phyloP scores from a whole-genome alignment of 2,113 vertebrate genomes.

The Phrynocephalus versicolor region DNA sequence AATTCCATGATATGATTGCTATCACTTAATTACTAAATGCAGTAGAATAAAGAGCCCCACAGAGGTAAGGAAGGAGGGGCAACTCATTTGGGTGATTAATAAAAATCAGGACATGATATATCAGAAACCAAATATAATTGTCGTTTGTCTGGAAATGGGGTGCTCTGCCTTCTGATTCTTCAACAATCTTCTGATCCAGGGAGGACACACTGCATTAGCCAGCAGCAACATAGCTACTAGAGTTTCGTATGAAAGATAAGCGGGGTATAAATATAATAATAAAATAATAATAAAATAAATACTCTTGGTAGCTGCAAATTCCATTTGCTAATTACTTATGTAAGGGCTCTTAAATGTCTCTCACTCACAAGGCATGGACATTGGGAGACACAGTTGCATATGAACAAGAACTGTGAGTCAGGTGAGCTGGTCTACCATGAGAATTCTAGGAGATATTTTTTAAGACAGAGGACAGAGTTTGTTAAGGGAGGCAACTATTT shows the following conservation, averaged over 20 bases:
- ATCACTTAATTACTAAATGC: constrained; percentile 7
- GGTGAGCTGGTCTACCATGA: too few relatives aligned
- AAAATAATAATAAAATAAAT: too few relatives aligned
- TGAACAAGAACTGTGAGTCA: too few relatives aligned
- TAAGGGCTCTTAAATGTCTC: background rate
- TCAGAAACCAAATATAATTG: too few relatives aligned
- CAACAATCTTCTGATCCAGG: background rate
- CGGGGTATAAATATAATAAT: too few relatives aligned
- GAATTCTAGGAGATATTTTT: too few relatives aligned
- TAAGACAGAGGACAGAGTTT: too few relatives aligned
- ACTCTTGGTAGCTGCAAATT: too few relatives aligned
- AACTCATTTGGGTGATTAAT: background rate
- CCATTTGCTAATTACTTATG: background rate
- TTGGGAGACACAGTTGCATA: too few relatives aligned
- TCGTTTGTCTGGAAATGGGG: too few relatives aligned
- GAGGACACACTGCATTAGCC: background rate
- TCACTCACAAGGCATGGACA: background rate
- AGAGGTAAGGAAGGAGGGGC: background rate
- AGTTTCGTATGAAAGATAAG: too few relatives aligned
- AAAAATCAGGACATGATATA: background rate
- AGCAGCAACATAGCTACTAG: background rate
- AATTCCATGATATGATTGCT: constrained; percentile 3
- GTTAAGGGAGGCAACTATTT: too few relatives aligned
- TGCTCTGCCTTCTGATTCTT: background rate
- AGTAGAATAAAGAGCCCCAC: background rate